Evolutionary conservation across 2,113 vertebrate species (phyloP), one percentile per base, ranked within the genome.

Genomic region (Mixornis gularis): DNA sequence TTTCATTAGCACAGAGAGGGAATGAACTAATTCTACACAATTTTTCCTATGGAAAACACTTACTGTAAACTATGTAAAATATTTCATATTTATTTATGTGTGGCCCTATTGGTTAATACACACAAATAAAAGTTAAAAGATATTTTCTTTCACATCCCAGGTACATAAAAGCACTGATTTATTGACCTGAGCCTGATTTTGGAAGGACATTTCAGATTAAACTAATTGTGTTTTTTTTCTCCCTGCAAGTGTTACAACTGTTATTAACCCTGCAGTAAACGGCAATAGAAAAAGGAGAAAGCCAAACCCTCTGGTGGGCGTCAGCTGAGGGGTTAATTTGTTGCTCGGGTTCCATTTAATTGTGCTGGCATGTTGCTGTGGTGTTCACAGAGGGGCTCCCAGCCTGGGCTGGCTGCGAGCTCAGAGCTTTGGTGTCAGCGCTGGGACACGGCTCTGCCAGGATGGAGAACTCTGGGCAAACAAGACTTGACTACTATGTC

Each of bases 401-500:
- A 85, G 70, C 26, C 78, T 79, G 85, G 82, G 66, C 59, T 72
- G 94, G 92, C 43, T 9, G 9, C 68, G 22, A 66, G 72, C 85
- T 41, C 92, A 7, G 78, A 56, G 95, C 93, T 40, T 49, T 69
- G 41, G 63, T 36, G 46, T 53, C 72, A 24, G 91, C 15, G 1
- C 8, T 38, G 56, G 53, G 58, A 72, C 72, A 85, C 21, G 32
- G 58, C 40, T 94, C 95, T n/a, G 5, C n/a, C 92, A 84, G 91
- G 91, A 95, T 89, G 92, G 74, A 22, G 4, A 73, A 13, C 27
- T 51, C 69, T 12, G 83, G 73, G n/a, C 72, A 40, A 8, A 77
- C 72, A 4, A 36, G 29, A 3, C 96, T 98, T 53, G 97, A 96
- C 82, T 76, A 52, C 64, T 84, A 16, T 41, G 19, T 97, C 71